Evolutionary conservation across 2,888 invertebrate species (phyloP), one percentile per base, ranked within the genome.

Genomic region (Apocheima hispidaria): DNA sequence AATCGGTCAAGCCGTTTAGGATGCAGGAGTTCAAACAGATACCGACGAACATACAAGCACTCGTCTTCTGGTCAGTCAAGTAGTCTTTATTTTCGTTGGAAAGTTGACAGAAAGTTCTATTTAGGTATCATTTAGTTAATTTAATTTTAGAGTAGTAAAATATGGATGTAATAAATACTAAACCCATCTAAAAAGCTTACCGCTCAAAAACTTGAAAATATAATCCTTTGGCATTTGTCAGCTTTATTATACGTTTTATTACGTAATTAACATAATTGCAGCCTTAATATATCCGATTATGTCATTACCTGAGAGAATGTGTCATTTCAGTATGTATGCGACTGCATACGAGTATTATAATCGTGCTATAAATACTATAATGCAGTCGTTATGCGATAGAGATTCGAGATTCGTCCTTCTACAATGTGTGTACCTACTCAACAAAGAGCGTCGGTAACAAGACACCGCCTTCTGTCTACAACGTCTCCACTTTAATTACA

Each of bases 371-470:
- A n/a, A n/a, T n/a, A n/a, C n/a, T n/a, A n/a, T n/a, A 85, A 85
- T 86, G 86, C 86, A 83, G 79, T 82, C 84, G 86, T 90, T 88
- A 88, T 87, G 87, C 88, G 80, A 82, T 73, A 86, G 69, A 85
- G 83, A 79, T 72, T 82, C 86, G 69, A 85, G 83, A 79, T 72
- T 82, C 86, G 89, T 81, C 92, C 92, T 92, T 91, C 90, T 87
- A 87, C 89, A 86, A 86, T 82, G 83, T n/a, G 86, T 84, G 82
- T 83, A 76, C 77, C 84, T 82, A 90, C 91, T 91, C 66, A 84
- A 90, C 90, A 91, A 90, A 88, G 88, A 82, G 79, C 85, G 84
- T 86, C 79, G 90, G n/a, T 85, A 91, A 92, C 86, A 82, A 84
- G 88, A 92, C 88, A 88, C 80, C 79, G 76, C 73, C 82, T 88